phyloP scores from a whole-genome alignment of 2,888 invertebrate species.

The Drosophila cracens region DNA sequence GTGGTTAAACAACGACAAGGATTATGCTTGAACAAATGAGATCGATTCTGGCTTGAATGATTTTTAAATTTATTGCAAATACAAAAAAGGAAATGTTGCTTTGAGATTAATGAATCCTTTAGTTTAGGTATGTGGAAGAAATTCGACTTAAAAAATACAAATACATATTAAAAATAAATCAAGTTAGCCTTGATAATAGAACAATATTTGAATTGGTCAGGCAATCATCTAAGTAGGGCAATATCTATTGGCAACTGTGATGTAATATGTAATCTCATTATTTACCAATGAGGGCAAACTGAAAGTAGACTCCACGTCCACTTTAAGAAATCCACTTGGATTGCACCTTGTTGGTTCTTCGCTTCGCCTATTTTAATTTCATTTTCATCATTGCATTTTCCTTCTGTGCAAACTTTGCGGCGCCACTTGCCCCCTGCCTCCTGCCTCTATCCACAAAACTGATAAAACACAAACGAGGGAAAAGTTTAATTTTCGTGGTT shows the following conservation, averaged over 20 bases:
- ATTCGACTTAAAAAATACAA: neutral
- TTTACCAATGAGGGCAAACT: slow-evolving; percentile 21
- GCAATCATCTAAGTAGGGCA: slow-evolving; percentile 2
- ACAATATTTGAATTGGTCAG: slow-evolving; percentile 1
- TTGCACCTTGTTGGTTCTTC: slow-evolving; percentile 59
- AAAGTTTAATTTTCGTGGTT: slow-evolving; percentile 76
- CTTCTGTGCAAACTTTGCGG: slow-evolving; percentile 56
- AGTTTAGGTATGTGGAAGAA: neutral
- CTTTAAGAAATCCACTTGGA: slow-evolving; percentile 45
- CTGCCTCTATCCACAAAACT: slow-evolving; percentile 10
- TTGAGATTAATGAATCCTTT: neutral
- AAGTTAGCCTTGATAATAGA: neutral
- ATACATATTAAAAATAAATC: neutral
- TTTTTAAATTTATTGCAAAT: neutral
- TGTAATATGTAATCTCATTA: slow-evolving; percentile 20
- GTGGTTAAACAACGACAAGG: slow-evolving; percentile 6
- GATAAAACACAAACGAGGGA: slow-evolving; percentile 71
- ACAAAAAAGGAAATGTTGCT: neutral
- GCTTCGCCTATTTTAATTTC: slow-evolving; percentile 63
- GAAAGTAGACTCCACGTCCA: slow-evolving; percentile 21
- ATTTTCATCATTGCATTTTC: slow-evolving; percentile 66
- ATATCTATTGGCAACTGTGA: neutral
- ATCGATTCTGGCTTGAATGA: neutral
- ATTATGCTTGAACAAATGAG: neutral
- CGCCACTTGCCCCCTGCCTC: neutral